phyloP scores from a whole-genome alignment of 2,113 vertebrate species.

The Telmatochromis bifrenatus region DNA sequence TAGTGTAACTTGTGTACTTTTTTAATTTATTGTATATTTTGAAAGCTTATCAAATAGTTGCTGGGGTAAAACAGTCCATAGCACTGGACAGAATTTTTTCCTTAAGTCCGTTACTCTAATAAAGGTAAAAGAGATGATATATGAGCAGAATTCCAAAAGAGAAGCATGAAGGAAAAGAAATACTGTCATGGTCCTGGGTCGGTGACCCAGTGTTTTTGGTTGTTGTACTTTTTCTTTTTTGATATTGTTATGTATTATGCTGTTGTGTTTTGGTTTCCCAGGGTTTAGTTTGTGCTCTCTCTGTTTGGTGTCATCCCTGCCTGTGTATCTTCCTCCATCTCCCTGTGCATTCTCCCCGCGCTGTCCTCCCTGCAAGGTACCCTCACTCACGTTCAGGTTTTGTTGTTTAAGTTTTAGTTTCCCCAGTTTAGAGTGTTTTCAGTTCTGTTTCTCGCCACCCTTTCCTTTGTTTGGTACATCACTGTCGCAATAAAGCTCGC shows the following conservation, averaged over 20 bases:
- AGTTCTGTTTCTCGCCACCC: neutral
- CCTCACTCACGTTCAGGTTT: neutral
- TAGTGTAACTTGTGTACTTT: neutral
- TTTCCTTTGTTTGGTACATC: neutral
- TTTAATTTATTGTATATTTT: neutral
- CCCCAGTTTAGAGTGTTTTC: neutral
- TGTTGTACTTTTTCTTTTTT: neutral
- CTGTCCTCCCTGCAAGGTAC: neutral
- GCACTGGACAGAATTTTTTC: neutral
- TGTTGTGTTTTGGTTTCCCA: neutral
- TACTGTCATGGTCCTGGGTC: neutral
- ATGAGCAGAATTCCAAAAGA: neutral
- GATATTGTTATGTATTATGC: neutral
- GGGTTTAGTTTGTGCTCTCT: neutral
- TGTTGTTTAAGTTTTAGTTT: neutral
- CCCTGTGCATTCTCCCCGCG: neutral
- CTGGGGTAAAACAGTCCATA: neutral
- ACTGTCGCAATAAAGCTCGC: rapidly evolving
- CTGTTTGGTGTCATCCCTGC: neutral
- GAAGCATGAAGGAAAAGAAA: neutral
- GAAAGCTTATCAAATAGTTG: neutral
- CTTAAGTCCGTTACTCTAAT: neutral
- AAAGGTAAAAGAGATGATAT: neutral
- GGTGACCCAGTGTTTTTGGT: neutral
- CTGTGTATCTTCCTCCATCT: neutral